Conservation (phyloP, 2,888 invertebrate species). For the Cacoxenus indagator region DNA sequence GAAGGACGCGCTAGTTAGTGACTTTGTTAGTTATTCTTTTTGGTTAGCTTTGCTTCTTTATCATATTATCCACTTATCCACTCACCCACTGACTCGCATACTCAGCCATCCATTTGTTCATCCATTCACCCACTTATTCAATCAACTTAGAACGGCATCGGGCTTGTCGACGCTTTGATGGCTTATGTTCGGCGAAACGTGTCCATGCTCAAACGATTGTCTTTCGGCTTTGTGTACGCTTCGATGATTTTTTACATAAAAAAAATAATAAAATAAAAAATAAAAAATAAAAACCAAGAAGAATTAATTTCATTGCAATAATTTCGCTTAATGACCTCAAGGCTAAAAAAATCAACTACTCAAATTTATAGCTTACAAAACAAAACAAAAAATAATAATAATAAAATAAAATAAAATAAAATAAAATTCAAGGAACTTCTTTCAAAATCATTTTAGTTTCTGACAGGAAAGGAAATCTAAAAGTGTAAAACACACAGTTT, state of each 20-base stretch:
- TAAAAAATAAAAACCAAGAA: neutral
- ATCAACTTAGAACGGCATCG: neutral
- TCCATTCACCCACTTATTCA: too few species aligned
- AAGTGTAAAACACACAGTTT: too few species aligned
- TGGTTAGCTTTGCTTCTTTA: neutral
- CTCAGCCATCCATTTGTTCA: slow-evolving; percentile 22
- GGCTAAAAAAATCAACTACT: too few species aligned
- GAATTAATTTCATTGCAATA: neutral
- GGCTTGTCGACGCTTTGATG: neutral
- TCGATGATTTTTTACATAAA: neutral
- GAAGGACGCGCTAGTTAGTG: slow-evolving; percentile 56
- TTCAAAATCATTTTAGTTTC: too few species aligned
- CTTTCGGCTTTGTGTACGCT: neutral
- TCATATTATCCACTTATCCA: neutral
- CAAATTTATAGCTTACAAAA: too few species aligned
- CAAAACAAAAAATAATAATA: too few species aligned
- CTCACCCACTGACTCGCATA: neutral
- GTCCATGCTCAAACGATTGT: neutral
- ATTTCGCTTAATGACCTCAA: too few species aligned
- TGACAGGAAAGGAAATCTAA: too few species aligned
- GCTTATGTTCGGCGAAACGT: neutral
- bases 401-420: too few species aligned
- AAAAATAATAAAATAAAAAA: neutral
- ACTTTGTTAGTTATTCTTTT: too few species aligned
- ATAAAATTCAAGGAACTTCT: too few species aligned